Percentiles rank a stretch among this genome's conserved stretches.
Evolutionary conservation across 2,797 vertebrate genomes (phyloP).

Genomic region (Poecile montanus): DNA sequence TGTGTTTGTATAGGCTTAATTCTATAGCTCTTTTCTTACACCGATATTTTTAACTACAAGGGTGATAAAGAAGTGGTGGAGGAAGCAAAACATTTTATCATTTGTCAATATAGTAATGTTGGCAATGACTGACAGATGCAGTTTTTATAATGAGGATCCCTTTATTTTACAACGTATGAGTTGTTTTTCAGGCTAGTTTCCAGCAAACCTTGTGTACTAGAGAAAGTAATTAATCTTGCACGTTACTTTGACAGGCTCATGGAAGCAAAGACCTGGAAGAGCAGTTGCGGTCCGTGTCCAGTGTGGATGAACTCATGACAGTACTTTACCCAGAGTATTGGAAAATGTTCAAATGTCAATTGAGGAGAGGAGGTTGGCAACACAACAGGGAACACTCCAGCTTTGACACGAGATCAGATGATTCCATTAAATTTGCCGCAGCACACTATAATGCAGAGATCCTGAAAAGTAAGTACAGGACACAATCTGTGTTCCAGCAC

Average conservation of each 20-base stretch:
- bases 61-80: not conserved
- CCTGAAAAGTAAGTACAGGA: conserved; percentile 88
- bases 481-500: not conserved
- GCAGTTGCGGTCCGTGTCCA: conserved; percentile 89
- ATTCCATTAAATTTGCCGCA: conserved; percentile 86
- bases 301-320: conserved; percentile 94
- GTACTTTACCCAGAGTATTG: conserved; percentile 93
- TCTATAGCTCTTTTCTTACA: not conserved
- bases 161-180: not conserved
- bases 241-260: conserved; percentile 80
- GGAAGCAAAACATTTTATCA: not conserved
- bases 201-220: not conserved
- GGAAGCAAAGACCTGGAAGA: conserved; percentile 88
- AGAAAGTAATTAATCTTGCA: conserved; percentile 10
- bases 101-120: not conserved
- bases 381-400: conserved; percentile 70
- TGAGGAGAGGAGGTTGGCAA: conserved; percentile 81
- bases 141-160: not conserved
- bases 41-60: not conserved
- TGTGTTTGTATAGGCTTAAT: not conserved
- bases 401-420: conserved; percentile 76
- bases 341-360: conserved; percentile 91
- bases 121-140: not conserved
- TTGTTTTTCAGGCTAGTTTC: conserved; percentile 4
- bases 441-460: conserved; percentile 91